A percentile compares a stretch with the other conserved stretches of the same genome.
These are phyloP conservation scores for Harpagus bidentatus DNA, from an alignment of 2,113 vertebrate species.

Conservation along the genomic window DNA sequence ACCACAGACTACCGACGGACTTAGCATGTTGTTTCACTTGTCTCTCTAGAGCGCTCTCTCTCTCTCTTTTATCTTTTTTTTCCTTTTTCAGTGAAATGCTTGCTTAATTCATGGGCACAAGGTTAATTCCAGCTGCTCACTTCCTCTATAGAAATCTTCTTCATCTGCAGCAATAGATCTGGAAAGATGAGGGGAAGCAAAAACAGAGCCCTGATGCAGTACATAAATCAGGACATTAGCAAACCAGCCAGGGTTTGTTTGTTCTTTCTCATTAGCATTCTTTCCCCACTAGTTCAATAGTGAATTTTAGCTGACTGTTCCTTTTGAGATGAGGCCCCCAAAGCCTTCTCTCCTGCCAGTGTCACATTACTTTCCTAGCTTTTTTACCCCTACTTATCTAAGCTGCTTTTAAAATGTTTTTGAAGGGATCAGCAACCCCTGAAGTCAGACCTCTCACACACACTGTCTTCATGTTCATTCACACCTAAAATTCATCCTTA, in stretches of 20 bases:
- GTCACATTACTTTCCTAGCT: neutral
- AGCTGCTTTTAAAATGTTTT: neutral
- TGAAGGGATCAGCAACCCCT: neutral
- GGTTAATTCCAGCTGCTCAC: neutral
- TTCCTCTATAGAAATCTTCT: neutral
- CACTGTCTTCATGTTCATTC: neutral
- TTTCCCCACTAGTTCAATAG: neutral
- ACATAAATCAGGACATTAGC: neutral
- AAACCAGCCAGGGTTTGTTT: neutral
- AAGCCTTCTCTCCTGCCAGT: neutral
- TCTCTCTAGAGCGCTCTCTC: neutral
- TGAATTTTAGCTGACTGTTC: slow-evolving; percentile 6
- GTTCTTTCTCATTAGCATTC: neutral
- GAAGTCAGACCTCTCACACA: neutral
- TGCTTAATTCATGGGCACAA: neutral
- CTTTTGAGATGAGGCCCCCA: neutral
- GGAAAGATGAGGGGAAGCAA: neutral
- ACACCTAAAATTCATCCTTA: neutral
- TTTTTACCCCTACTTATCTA: neutral
- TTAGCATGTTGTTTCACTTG: neutral
- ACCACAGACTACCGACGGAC: neutral
- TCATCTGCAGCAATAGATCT: neutral
- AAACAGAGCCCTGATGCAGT: neutral
- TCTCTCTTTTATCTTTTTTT: neutral
- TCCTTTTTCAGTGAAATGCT: neutral